Evolutionary conservation across 2,888 invertebrate species (phyloP).

Genomic region (Acrobasis repandana): DNA sequence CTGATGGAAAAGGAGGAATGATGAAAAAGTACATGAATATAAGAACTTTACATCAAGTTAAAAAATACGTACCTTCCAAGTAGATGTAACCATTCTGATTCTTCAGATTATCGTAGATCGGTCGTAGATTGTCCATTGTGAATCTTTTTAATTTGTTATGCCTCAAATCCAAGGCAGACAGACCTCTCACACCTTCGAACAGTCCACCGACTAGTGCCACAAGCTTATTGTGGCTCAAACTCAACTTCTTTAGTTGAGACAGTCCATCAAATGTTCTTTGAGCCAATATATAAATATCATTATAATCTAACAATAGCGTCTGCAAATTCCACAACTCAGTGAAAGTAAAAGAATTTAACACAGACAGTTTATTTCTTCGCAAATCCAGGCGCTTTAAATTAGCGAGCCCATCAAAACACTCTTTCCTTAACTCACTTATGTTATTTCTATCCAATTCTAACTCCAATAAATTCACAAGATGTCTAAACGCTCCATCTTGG

Average conservation of each 20-base stretch:
- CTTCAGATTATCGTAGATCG: slow-evolving; percentile 89
- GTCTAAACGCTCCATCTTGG: slow-evolving; percentile 92
- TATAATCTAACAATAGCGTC: slow-evolving; percentile 87
- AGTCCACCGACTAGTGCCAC: slow-evolving; percentile 87
- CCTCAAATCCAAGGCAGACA: slow-evolving; percentile 89
- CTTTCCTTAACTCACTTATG: slow-evolving; percentile 88
- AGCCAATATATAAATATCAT: slow-evolving; percentile 87
- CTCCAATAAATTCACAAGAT: slow-evolving; percentile 88
- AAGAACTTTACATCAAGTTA: too few species aligned
- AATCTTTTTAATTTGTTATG: slow-evolving; percentile 89
- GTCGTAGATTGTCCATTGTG: slow-evolving; percentile 88
- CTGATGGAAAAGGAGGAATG: too few species aligned
- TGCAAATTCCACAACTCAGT: slow-evolving; percentile 89
- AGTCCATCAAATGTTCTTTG: slow-evolving; percentile 90
- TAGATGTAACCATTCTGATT: slow-evolving; percentile 88
- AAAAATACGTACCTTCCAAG: slow-evolving; percentile 86
- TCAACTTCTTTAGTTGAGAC: slow-evolving; percentile 87
- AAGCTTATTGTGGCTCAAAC: slow-evolving; percentile 89
- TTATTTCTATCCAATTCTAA: slow-evolving; percentile 91
- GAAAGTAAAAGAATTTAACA: slow-evolving; percentile 90
- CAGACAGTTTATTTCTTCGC: slow-evolving; percentile 87
- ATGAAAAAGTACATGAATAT: too few species aligned
- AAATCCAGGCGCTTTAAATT: slow-evolving; percentile 88
- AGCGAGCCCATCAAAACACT: slow-evolving; percentile 89
- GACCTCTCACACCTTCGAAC: slow-evolving; percentile 87